Evolutionary conservation across 2,888 invertebrate genomes (phyloP), one percentile per base, ranked within the genome.

Genomic region (Heteromyza rotundicornis): DNA sequence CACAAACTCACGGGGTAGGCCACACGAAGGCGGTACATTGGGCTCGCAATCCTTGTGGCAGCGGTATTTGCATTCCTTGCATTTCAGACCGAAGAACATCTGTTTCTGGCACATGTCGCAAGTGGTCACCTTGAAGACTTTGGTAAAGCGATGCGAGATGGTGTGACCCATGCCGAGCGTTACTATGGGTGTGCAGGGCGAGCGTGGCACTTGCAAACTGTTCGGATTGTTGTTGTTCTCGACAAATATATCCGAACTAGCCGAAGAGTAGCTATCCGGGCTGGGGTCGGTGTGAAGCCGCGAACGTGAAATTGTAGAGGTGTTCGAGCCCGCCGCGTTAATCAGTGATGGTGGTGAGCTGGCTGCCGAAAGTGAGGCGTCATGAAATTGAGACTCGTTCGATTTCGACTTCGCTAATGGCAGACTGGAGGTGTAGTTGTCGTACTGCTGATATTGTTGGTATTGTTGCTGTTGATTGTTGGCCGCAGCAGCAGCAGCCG

Each of bases 21-120:
- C 95, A 84, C 98, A 98, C 36, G 95, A 94, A 0, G 95, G 94
- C 69, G 96, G 93, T 69, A 95, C 96, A 85, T 93, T 94, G 55
- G 90, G 88, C 76, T 94, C 94, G 80, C 96, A 97, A 76, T 95
- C 95, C 71, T 87, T 88, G 83, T 83, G 84, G 65, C 84, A 84
- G 35, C 81, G 93, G 80, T 94, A 96, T 86, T 95, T 96, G 88
- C 96, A 97, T 84, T 96, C 95, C 82, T 92, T 95, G 84, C 96
- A 97, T 84, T 93, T 95, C 70, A 94, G 87, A 8, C 91, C 92
- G 80, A 93, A 90, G 71, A 93, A 89, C 89, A 94, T 92, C 82
- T 92, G 93, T 78, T 92, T 93, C 74, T 91, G 90, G 84, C 96
- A 96, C 79, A 91, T 90, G 83, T 94, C 93, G 84, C 96, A 96